Percentiles rank a stretch among this genome's conserved stretches.
Evolutionary conservation across 2,888 invertebrate species (phyloP).

Genomic region (Diadegma fenestrale): DNA sequence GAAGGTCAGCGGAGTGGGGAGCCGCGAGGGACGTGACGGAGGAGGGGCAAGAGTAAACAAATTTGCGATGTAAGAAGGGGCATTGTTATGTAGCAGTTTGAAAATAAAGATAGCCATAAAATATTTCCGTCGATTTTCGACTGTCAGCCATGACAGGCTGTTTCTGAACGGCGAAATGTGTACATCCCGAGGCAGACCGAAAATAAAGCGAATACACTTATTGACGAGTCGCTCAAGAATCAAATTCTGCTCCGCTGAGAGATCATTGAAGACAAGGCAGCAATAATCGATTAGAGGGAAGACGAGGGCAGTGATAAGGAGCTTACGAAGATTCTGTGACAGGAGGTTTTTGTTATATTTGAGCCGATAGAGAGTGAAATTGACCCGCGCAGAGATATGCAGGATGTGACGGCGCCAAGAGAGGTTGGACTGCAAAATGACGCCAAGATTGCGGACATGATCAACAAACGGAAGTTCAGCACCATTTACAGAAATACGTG

Average conservation of each 20-base stretch:
- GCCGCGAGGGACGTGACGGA: no score
- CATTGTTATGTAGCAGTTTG: not conserved
- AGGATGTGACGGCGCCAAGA: not conserved
- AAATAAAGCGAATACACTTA: not conserved
- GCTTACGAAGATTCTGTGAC: not conserved
- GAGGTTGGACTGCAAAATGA: no score
- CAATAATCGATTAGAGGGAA: not conserved
- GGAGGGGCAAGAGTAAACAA: no score
- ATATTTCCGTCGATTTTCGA: not conserved
- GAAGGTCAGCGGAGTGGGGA: no score
- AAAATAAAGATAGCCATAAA: not conserved
- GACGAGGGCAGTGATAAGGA: not conserved
- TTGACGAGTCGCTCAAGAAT: not conserved
- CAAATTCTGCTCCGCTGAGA: not conserved
- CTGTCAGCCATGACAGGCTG: not conserved
- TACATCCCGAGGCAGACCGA: not conserved
- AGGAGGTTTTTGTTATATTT: not conserved
- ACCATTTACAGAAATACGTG: no score
- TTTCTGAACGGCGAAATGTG: not conserved
- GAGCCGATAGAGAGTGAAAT: not conserved
- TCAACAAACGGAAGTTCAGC: no score
- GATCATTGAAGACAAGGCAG: not conserved
- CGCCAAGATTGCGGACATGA: no score
- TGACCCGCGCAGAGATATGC: not conserved
- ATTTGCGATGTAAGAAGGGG: no score